Conservation (phyloP, 2,113 vertebrate genomes). For the Tragulus kanchil region DNA sequence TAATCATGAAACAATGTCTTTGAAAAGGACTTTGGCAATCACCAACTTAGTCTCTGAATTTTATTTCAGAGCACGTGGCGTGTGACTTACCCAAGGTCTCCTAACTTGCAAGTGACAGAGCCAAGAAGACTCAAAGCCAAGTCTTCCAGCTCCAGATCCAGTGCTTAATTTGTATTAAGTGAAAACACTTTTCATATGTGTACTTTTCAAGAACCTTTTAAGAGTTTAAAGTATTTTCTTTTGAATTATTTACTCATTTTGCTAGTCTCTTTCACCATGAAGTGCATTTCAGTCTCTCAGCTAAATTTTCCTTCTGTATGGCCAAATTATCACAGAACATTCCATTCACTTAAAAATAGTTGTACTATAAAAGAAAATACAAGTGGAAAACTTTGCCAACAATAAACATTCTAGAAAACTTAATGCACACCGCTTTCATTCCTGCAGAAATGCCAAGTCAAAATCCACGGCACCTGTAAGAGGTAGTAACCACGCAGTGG, state of each 20-base stretch:
- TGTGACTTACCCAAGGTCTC: background rate
- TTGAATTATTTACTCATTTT: conserved; percentile 51
- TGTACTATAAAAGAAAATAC: conserved; percentile 68
- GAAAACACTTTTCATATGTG: background rate
- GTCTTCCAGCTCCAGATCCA: background rate
- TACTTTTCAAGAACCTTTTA: conserved; percentile 32
- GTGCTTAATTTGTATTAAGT: background rate
- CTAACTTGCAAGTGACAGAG: background rate
- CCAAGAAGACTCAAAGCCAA: background rate
- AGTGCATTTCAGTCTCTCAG: conserved; percentile 44
- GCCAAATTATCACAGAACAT: conserved; percentile 74
- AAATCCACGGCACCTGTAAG: background rate
- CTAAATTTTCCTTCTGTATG: conserved; percentile 45
- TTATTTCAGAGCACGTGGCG: background rate
- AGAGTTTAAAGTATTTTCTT: conserved; percentile 45
- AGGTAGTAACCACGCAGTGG: background rate
- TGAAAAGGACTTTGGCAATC: background rate
- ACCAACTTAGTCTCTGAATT: background rate
- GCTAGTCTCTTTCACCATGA: conserved; percentile 42
- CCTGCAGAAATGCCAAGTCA: conserved; percentile 21
- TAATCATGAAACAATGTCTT: conserved; percentile 14
- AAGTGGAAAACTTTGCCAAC: conserved; percentile 50
- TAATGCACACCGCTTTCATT: conserved; percentile 10
- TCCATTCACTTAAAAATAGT: conserved; percentile 67
- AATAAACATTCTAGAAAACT: conserved; percentile 47